Base-by-base conservation (phyloP, 2,113 vertebrate species). In the Poicephalus meyeri region DNA sequence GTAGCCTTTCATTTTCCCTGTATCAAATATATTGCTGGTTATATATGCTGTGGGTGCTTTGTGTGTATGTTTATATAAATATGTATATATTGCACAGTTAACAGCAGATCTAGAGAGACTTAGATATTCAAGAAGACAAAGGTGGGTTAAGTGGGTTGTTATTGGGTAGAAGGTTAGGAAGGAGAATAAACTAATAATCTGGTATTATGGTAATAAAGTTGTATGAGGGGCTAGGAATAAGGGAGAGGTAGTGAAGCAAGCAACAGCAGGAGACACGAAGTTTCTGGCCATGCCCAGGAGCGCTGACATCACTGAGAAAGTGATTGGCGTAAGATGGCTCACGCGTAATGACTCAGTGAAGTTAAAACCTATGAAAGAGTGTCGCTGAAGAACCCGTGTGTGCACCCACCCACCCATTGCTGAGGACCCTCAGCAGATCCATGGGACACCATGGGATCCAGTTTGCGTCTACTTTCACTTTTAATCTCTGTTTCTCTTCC, bases 1-100 rank as follows among this genome's bases (percentile, higher is more conserved):
- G 3, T 47, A 46, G 31, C 9, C 9, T 82, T 91, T 68, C 7
- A 55, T 63, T 81, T 63, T 33, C 5, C 1, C 31, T 29, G 13
- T 49, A 63, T 5, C 7, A 37, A 68, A 66, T 41, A 9, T 5
- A 18, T 31, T 69, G 47, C 29, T 71, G 71, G 31, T 44, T 73
- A 31, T 12, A 19, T 16, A 29, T 0, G 0, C 11, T 20, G 21
- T 46, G 37, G 21, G 2, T 5, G 79, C 65, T 29, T 6, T 8
- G 9, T 66, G 5, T 71, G 4, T 41, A 2, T 66, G 29, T 55
- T 84, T 53, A 24, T 37, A 35, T 31, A 39, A 35, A n/a, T 28
- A 26, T 49, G 7, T 3, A 15, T 17, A 3, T 29, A 33, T 41
- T 1, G 2, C 15, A 25, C 8, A 8, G 52, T 31, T 41, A 76